phyloP scores from a whole-genome alignment of 2,888 invertebrate species.

The Meghimatium bilineatum region DNA sequence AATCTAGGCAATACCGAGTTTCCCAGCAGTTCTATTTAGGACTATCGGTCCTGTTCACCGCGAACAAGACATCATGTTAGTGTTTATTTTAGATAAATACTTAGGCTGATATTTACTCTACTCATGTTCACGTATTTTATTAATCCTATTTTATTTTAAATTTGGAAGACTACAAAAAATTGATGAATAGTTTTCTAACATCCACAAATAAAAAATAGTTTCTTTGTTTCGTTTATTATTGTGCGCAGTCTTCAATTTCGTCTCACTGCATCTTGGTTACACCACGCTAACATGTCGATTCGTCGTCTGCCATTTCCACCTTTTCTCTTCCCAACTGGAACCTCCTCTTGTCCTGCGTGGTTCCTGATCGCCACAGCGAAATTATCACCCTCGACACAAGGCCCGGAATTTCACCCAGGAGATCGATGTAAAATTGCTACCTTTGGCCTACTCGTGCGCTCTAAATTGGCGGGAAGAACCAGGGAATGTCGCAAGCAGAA shows the following conservation, averaged over 20 bases:
- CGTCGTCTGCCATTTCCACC: not conserved
- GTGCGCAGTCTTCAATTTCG: not conserved
- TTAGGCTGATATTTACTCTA: no score
- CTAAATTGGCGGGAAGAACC: slow-evolving; percentile 28
- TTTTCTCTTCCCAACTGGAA: not conserved
- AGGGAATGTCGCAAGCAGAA: not conserved
- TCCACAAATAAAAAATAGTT: no score
- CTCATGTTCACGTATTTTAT: no score
- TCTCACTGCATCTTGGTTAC: not conserved
- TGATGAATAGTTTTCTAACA: no score
- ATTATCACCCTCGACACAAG: slow-evolving; percentile 18
- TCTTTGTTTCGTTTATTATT: no score
- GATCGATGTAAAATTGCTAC: slow-evolving; percentile 46
- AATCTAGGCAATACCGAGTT: no score
- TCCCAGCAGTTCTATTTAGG: no score
- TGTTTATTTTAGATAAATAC: no score
- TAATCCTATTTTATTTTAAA: no score
- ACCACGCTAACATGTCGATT: not conserved
- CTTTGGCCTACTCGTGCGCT: slow-evolving; percentile 19
- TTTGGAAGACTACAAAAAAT: no score
- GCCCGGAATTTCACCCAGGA: not conserved
- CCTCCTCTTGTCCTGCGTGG: not conserved
- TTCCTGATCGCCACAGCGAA: slow-evolving; percentile 11
- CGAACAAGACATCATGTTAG: no score
- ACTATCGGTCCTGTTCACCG: no score